Evolutionary conservation across 2,113 vertebrate species (phyloP).

Genomic region (Guaruba guarouba): DNA sequence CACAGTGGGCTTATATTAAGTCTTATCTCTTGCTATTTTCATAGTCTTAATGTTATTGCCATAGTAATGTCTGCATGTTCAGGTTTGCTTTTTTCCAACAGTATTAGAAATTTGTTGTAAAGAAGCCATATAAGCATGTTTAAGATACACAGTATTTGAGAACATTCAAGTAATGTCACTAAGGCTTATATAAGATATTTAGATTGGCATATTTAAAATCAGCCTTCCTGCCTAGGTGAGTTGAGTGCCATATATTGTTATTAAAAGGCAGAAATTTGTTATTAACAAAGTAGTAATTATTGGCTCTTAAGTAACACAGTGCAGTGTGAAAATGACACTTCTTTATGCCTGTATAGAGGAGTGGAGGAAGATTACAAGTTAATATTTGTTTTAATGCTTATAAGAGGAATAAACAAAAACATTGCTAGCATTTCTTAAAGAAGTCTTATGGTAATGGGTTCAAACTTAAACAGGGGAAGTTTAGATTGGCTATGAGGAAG

Average conservation of each 20-base stretch:
- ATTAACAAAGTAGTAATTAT: not conserved
- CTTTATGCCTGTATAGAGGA: not conserved
- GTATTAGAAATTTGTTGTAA: not conserved
- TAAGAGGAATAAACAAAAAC: not conserved
- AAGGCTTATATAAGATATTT: not conserved
- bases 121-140: not conserved
- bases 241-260: not conserved
- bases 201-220: not conserved
- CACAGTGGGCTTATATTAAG: not conserved
- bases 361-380: not conserved
- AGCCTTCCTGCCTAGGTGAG: not conserved
- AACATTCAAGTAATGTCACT: not conserved
- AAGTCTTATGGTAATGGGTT: not conserved
- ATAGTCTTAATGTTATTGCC: not conserved
- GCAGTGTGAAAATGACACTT: not conserved
- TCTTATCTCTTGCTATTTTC: not conserved
- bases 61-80: not conserved
- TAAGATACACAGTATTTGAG: not conserved
- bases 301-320: not conserved
- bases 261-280: not conserved
- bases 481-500: too few relatives aligned
- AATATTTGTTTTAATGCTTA: constrained; percentile 5
- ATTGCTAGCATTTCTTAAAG: not conserved
- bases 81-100: not conserved
- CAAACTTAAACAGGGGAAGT: too few relatives aligned